These are phyloP conservation scores for Nemoura dubitans DNA, from an alignment of 2,888 invertebrate genomes.

Conservation along the genomic window DNA sequence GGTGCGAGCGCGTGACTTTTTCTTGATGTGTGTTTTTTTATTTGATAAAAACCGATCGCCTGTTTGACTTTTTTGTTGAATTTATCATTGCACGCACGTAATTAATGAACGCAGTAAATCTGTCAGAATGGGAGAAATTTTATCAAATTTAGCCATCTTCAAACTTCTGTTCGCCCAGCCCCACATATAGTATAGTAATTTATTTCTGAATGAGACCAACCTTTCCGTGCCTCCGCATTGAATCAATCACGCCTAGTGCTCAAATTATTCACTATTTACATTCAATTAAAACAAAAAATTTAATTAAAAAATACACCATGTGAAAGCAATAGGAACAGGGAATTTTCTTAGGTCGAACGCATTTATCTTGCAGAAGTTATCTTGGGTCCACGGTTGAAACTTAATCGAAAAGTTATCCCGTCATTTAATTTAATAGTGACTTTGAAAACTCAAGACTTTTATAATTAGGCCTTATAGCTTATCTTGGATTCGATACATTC, in stretches of 20 bases:
- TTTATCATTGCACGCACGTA: conserved; percentile 8
- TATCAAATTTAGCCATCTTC: conserved; percentile 24
- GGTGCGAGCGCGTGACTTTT: too few relatives aligned
- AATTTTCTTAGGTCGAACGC: background rate
- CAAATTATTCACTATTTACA: conserved; percentile 12
- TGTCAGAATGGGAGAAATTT: conserved; percentile 23
- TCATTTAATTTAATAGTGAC: background rate
- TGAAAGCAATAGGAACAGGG: background rate
- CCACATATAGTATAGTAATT: background rate
- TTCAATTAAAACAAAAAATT: background rate
- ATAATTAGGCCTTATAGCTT: background rate
- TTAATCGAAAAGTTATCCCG: background rate
- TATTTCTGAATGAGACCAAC: conserved; percentile 14
- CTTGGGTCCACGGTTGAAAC: background rate
- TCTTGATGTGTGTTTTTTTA: too few relatives aligned
- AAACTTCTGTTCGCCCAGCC: conserved; percentile 13
- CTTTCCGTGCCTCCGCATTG: background rate
- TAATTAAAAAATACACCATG: background rate
- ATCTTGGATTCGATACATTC: too few relatives aligned
- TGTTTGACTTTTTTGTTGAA: background rate
- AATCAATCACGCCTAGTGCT: background rate
- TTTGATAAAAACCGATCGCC: too few relatives aligned
- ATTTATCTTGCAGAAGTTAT: background rate
- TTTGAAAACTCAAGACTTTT: background rate
- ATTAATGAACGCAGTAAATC: conserved; percentile 24